Conservation (phyloP, 30 jellyfish, hydroid and myxozoan genomes). For the Hydractinia echinata region DNA sequence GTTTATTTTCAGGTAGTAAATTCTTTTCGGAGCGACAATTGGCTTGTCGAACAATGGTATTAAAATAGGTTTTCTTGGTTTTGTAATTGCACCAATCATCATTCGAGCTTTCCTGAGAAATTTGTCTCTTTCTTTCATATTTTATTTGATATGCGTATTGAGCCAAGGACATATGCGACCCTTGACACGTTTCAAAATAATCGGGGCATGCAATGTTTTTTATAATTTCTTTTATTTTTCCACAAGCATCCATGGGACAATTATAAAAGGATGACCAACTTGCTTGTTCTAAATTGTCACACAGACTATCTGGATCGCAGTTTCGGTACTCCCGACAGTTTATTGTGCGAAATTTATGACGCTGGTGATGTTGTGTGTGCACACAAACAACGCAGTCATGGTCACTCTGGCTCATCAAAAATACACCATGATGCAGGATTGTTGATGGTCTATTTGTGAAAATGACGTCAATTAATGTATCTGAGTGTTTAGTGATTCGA, state of each 20-base stretch:
- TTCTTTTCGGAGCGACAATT: constrained; percentile 31
- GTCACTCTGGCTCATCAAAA: constrained; percentile 39
- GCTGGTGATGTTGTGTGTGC: constrained; percentile 30
- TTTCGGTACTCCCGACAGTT: constrained; percentile 50
- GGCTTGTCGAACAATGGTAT: constrained; percentile 44
- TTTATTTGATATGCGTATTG: constrained; percentile 21
- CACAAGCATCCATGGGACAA: too few relatives aligned
- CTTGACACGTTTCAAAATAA: constrained; percentile 32
- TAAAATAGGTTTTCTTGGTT: constrained; percentile 30
- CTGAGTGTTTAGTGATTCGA: constrained; percentile 34
- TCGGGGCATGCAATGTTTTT: constrained; percentile 45
- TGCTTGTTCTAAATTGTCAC: constrained; percentile 26
- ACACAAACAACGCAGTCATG: constrained; percentile 58
- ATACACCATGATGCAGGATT: constrained; percentile 30
- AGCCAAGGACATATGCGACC: constrained; percentile 65
- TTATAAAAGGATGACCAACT: constrained; percentile 38
- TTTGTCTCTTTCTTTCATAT: constrained; percentile 48
- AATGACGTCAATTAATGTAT: constrained; percentile 42
- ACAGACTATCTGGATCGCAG: constrained; percentile 39
- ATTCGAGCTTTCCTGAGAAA: constrained; percentile 43
- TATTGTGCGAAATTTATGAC: constrained; percentile 24
- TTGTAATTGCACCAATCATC: constrained; percentile 26
- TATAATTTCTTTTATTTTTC: constrained; percentile 28
- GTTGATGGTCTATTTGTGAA: constrained; percentile 33
- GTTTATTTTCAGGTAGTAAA: constrained; percentile 31